phyloP scores from a whole-genome alignment of 2,888 invertebrate genomes.

The Strigamia maritima region DNA sequence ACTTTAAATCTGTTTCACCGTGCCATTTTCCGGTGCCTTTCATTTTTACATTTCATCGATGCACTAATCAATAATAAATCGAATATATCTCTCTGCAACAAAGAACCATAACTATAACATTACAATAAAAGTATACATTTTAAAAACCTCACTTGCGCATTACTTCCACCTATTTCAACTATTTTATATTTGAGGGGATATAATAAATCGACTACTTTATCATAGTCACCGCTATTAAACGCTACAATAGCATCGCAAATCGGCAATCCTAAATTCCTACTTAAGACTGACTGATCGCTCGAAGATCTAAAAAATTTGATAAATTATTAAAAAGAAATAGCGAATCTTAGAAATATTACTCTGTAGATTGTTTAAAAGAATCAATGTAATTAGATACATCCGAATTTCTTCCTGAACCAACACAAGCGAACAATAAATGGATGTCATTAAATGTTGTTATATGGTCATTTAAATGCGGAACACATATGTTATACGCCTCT shows the following conservation, averaged over 20 bases:
- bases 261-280: not conserved
- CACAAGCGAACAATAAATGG: slow-evolving; percentile 1
- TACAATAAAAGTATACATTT: not conserved
- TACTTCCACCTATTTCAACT: slow-evolving; percentile 17
- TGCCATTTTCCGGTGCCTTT: slow-evolving; percentile 39
- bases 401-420: not conserved
- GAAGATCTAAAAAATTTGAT: slow-evolving; percentile 12
- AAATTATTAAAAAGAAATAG: not conserved
- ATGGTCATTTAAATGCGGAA: slow-evolving; percentile 28
- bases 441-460: slow-evolving; percentile 31
- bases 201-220: not conserved
- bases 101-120: not conserved
- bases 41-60: slow-evolving; percentile 39
- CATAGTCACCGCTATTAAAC: not conserved
- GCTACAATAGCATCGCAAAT: slow-evolving; percentile 3
- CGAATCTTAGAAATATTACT: not conserved
- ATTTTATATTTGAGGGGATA: slow-evolving; percentile 26
- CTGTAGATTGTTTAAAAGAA: not conserved
- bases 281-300: not conserved
- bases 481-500: slow-evolving; percentile 3
- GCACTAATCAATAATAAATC: slow-evolving; percentile 41
- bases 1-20: slow-evolving; percentile 20
- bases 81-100: slow-evolving; percentile 41
- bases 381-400: not conserved
- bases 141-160: not conserved